Evolutionary conservation across 2,113 vertebrate genomes (phyloP), one percentile per base, ranked within the genome.

Genomic region (Parotia lawesii): DNA sequence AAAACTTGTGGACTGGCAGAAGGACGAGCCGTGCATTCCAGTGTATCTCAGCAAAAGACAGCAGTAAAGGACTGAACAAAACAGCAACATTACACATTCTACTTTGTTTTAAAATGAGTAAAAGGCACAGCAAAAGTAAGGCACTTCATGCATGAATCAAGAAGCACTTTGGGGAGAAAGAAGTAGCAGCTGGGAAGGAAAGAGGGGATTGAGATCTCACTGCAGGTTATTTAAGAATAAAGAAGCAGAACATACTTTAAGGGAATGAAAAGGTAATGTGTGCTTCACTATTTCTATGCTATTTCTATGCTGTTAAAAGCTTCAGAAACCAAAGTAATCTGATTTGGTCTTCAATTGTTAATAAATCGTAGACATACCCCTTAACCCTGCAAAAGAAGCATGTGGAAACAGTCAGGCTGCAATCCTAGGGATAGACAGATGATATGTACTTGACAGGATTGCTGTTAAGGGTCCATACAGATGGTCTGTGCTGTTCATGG

Each of bases 391-490:
- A 40, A 65, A 80, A 61, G 28, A 45, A 47, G 45, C 35, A 8
- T 66, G 72, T 50, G 40, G 64, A 50, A 94, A 28, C 4, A 28
- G 28, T 24, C 35, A 18, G 24, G 13, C 51, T 60, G 57, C 33
- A 58, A 69, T 21, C 11, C 27, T 21, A 28, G 31, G 27, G 24
- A 4, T 2, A 27, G 29, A 21, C n/a, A 71, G 25, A 6, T 37
- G 53, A 25, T 7, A 19, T 14, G 13, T 42, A 3, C 29, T 51
- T 44, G 35, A 37, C 9, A 35, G 57, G 44, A 44, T 35, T 2
- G 4, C 25, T 1, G 0, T 12, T 51, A n/a, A 57, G 10, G n/a
- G 56, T 40, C 47, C 5, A 0, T 27, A 6, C 9, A 38, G 62
- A 53, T 44, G 15, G 6, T 19, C 17, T n/a, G 33, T 21, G 28